Evolutionary conservation across 2,113 vertebrate species (phyloP).

Genomic region (Ceyx melanurus): DNA sequence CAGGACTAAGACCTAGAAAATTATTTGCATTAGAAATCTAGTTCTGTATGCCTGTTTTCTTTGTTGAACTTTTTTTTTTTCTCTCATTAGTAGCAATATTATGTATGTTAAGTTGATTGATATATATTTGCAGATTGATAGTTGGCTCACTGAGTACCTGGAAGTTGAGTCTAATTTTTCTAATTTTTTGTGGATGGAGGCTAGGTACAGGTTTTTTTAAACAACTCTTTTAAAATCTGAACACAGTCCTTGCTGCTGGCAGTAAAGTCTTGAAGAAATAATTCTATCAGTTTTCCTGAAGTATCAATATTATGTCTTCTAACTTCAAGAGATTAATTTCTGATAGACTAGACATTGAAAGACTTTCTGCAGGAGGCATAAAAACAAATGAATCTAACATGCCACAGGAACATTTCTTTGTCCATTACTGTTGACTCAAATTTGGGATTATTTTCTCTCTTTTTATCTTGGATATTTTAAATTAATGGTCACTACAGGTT

Average conservation of each 20-base stretch:
- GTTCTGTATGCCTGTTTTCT: background rate
- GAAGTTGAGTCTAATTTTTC: background rate
- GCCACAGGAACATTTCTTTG: background rate
- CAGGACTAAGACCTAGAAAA: background rate
- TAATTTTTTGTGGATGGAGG: background rate
- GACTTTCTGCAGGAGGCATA: background rate
- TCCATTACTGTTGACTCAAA: background rate
- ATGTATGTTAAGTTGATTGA: background rate
- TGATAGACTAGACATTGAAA: background rate
- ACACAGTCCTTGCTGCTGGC: background rate
- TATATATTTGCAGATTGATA: background rate
- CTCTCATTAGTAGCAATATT: background rate
- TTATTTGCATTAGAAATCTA: background rate
- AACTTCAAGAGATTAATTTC: background rate
- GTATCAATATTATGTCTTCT: background rate
- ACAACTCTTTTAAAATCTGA: background rate
- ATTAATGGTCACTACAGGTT: background rate
- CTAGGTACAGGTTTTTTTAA: background rate
- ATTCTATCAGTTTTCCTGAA: background rate
- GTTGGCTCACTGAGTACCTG: background rate
- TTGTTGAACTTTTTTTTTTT: background rate
- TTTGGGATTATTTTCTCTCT: background rate
- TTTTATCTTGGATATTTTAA: background rate
- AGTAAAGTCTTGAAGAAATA: background rate
- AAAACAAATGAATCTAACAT: background rate